A percentile compares a stretch with the other conserved stretches of the same genome.
Conservation (phyloP, 2,113 vertebrate genomes). For the Mellivora capensis region DNA sequence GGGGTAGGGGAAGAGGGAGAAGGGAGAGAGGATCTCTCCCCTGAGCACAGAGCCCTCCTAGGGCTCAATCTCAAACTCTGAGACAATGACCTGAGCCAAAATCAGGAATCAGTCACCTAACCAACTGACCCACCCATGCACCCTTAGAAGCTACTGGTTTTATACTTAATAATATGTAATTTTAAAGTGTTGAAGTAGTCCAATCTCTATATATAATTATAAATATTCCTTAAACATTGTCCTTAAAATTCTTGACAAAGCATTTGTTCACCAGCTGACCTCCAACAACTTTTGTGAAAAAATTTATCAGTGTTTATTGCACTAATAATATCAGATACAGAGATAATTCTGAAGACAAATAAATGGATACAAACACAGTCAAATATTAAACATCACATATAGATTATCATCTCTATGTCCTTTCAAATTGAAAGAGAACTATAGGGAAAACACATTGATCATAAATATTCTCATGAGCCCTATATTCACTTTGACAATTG, state of each 20-base stretch:
- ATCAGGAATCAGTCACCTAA: neutral
- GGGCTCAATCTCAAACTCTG: neutral
- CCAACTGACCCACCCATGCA: neutral
- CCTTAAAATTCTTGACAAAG: neutral
- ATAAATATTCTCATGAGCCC: neutral
- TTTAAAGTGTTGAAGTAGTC: neutral
- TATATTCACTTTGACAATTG: neutral
- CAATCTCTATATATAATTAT: neutral
- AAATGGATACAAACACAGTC: neutral
- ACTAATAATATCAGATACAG: neutral
- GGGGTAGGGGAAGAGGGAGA: neutral
- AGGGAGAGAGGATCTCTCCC: neutral
- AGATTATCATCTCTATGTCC: neutral
- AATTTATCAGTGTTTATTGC: neutral
- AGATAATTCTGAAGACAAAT: neutral
- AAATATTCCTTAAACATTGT: neutral
- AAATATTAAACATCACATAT: neutral
- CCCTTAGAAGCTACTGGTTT: neutral
- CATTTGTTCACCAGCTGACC: neutral
- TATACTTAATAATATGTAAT: neutral
- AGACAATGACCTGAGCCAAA: neutral
- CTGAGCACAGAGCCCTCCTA: neutral
- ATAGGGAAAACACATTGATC: neutral
- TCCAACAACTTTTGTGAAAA: neutral
- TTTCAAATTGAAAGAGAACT: neutral